phyloP scores from a whole-genome alignment of 1,140 invertebrate genomes.

The Bombus polaris region DNA sequence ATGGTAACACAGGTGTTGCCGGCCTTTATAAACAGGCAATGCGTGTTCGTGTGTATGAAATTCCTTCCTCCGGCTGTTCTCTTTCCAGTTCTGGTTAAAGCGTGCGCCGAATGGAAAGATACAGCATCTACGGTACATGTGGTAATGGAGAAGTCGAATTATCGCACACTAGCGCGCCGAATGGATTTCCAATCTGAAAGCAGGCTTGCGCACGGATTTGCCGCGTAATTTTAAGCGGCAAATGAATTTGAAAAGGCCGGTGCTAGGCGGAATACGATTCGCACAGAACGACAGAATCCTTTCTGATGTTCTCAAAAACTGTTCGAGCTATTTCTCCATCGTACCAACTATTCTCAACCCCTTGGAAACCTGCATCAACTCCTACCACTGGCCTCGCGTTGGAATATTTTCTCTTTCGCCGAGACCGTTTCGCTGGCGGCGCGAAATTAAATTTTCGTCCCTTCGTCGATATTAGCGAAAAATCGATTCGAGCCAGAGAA shows the following conservation, averaged over 20 bases:
- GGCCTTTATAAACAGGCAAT: background rate
- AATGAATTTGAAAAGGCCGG: slow-evolving; percentile 62
- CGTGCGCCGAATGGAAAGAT: slow-evolving; percentile 31
- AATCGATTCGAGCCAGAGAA: slow-evolving; percentile 21
- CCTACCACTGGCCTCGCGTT: background rate
- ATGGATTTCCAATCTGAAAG: slow-evolving; percentile 64
- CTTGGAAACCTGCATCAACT: background rate
- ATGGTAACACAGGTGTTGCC: background rate
- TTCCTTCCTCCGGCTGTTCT: background rate
- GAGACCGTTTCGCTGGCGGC: slow-evolving; percentile 14
- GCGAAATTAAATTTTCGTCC: slow-evolving; percentile 46
- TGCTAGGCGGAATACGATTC: too few relatives aligned
- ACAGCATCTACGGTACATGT: slow-evolving; percentile 18
- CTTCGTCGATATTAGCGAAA: slow-evolving; percentile 38
- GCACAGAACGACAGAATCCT: background rate
- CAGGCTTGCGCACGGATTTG: slow-evolving; percentile 43
- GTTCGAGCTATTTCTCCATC: background rate
- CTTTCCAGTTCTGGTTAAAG: background rate
- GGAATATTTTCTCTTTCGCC: slow-evolving; percentile 21
- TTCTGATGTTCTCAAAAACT: slow-evolving; percentile 38
- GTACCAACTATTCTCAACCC: too few relatives aligned
- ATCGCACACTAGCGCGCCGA: slow-evolving; percentile 43
- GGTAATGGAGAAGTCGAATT: slow-evolving; percentile 66
- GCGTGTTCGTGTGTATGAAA: background rate
- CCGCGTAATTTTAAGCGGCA: slow-evolving; percentile 61